These are phyloP conservation scores for Trogon surrucura DNA, from an alignment of 2,113 vertebrate species.

Conservation along the genomic window DNA sequence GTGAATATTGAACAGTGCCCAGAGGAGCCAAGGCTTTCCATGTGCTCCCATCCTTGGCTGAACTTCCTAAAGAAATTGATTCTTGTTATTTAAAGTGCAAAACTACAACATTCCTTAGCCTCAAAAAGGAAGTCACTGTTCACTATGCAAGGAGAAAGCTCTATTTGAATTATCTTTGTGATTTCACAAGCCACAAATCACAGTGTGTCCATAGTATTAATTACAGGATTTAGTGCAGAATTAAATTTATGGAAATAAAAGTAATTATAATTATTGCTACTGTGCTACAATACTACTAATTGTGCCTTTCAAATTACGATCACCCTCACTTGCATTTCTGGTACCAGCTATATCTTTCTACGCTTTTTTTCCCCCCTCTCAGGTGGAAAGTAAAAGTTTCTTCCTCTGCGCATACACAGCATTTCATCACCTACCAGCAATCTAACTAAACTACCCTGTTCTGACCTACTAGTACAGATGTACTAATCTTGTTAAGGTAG, in stretches of 20 bases:
- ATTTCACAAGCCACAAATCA: constrained; percentile 17
- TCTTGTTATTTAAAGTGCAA: not conserved
- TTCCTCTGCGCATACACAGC: not conserved
- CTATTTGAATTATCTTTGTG: not conserved
- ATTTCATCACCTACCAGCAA: not conserved
- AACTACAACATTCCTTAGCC: not conserved
- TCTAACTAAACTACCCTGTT: not conserved
- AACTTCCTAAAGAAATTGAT: not conserved
- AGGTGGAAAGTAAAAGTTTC: not conserved
- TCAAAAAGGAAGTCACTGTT: not conserved
- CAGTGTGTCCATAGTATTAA: constrained; percentile 21
- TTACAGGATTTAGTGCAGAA: constrained; percentile 26
- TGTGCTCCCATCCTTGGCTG: not conserved
- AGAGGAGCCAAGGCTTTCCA: not conserved
- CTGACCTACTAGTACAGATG: not conserved
- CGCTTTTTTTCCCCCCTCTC: not conserved
- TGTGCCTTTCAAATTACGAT: constrained; percentile 5
- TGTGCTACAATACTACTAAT: constrained; percentile 24
- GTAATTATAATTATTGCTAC: constrained; percentile 54
- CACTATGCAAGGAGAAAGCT: not conserved
- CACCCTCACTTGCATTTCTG: not conserved
- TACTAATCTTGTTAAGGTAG: not conserved
- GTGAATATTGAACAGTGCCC: not conserved
- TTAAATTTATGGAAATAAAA: constrained; percentile 58
- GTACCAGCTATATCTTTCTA: not conserved